Percentiles rank a stretch among this genome's conserved stretches.
Evolutionary conservation across 1,140 invertebrate species (phyloP).

Genomic region (Lepidotrigona ventralis): DNA sequence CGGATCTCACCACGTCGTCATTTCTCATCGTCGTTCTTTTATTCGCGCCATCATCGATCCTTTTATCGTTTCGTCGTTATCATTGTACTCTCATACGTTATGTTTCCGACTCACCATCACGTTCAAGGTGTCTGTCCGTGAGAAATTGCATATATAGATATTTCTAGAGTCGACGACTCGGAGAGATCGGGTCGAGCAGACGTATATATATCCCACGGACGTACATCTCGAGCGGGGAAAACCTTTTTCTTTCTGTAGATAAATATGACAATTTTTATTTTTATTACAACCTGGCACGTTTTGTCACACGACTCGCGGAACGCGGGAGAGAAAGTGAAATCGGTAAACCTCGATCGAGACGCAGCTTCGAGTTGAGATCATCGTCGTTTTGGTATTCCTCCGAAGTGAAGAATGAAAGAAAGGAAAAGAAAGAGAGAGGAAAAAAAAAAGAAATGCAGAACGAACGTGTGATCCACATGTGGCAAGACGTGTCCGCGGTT

Average conservation of each 20-base stretch:
- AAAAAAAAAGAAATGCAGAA: background rate
- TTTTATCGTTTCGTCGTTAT: conserved; percentile 42
- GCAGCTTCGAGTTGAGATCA: background rate
- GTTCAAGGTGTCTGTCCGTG: conserved; percentile 11
- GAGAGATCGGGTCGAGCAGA: background rate
- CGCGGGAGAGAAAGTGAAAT: background rate
- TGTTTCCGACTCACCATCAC: conserved; percentile 16
- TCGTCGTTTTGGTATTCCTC: background rate
- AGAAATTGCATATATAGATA: background rate
- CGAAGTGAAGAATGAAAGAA: background rate
- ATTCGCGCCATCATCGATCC: conserved; percentile 7
- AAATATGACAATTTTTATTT: conserved; percentile 47
- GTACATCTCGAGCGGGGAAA: background rate
- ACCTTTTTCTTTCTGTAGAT: conserved; percentile 37
- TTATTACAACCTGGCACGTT: conserved; percentile 56
- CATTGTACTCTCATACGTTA: conserved; percentile 44
- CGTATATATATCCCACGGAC: background rate
- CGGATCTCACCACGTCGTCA: conserved; percentile 17
- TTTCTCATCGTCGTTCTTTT: conserved; percentile 10
- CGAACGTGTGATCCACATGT: background rate
- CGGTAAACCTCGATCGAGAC: background rate
- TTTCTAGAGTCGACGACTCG: no score
- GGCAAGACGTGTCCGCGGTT: conserved; percentile 57
- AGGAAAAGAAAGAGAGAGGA: no score
- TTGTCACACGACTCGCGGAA: conserved; percentile 40